Percentiles rank a stretch among this genome's conserved stretches.
Conservation (phyloP, 2,888 invertebrate genomes). For the Hetaerina titia region DNA sequence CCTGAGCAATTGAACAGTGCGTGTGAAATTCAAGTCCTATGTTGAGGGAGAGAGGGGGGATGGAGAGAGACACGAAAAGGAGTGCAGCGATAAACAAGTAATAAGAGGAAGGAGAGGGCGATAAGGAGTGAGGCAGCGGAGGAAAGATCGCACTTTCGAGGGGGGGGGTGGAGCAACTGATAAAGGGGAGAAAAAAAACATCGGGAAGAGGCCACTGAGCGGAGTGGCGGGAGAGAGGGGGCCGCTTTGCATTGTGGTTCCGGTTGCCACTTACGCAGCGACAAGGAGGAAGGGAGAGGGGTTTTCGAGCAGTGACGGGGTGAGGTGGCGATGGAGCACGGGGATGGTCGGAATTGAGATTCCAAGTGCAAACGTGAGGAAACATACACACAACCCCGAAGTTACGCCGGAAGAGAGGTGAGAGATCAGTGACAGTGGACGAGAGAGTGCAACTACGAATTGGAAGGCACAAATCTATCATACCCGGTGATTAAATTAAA, state of each 20-base stretch:
- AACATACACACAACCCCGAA: neutral
- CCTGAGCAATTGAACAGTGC: too few relatives aligned
- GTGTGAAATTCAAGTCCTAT: neutral
- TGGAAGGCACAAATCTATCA: neutral
- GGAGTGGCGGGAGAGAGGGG: neutral
- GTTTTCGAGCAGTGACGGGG: neutral
- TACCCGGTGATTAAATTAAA: neutral
- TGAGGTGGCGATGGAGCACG: neutral
- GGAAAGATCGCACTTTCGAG: neutral
- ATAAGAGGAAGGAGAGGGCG: neutral
- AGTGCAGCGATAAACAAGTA: constrained; percentile 13
- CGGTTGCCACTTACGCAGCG: constrained; percentile 19
- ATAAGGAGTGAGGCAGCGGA: neutral
- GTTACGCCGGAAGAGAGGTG: neutral
- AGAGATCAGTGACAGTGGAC: neutral
- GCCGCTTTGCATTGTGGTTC: constrained; percentile 53
- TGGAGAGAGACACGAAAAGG: neutral
- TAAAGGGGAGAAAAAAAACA: neutral
- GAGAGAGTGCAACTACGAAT: neutral
- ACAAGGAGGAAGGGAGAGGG: neutral
- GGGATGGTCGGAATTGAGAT: neutral
- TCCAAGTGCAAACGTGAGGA: neutral
- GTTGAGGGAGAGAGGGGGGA: too few relatives aligned
- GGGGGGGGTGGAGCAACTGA: neutral
- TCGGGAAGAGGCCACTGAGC: neutral